Evolutionary conservation across 2,797 vertebrate genomes (phyloP), one percentile per base, ranked within the genome.

Genomic region (Gallinago stenura): DNA sequence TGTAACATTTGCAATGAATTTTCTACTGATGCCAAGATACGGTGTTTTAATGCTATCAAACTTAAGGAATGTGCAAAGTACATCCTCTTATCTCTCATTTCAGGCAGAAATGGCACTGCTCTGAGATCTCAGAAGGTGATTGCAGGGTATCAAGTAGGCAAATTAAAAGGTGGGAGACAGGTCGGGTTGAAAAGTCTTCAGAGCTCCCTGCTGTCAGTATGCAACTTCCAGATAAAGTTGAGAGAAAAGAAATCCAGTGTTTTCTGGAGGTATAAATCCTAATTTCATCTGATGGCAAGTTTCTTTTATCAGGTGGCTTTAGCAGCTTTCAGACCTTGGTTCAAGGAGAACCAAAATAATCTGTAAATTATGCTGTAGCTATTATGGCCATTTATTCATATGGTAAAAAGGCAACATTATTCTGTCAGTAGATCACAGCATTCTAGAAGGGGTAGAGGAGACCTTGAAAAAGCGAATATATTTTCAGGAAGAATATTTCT

Each of bases 331-430:
- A 93, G 95, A 93, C 82, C 87, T 94, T 94, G 51, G 80, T 88
- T 96, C 87, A 91, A 94, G 94, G 83, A 95, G 91, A 96, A 90
- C 48, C 68, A 77, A 89, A 96, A 92, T 66, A 89, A 76, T 76
- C 77, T 91, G 77, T 88, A 95, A 95, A 96, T 95, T 92, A 89
- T 92, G 53, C 84, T 92, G 81, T 85, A 84, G 70, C 62, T 95
- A 72, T 90, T 93, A 91, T 61, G 80, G 62, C 53, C 89, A 87
- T 93, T 97, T 97, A 94, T 91, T 96, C 43, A 64, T 43, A 84
- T 2, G 1, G 71, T 87, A 82, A 94, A 96, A 87, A 94, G 66
- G 45, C 48, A 88, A 76, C 85, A 60, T 94, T 83, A 87, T 93
- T 93, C 71, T 90, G 81, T 90, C 89, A 90, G 83, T 56, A 89